Percentiles rank a stretch among this genome's conserved stretches.
Evolutionary conservation across 2,113 vertebrate genomes (phyloP).

Genomic region (Hyperopisus bebe): DNA sequence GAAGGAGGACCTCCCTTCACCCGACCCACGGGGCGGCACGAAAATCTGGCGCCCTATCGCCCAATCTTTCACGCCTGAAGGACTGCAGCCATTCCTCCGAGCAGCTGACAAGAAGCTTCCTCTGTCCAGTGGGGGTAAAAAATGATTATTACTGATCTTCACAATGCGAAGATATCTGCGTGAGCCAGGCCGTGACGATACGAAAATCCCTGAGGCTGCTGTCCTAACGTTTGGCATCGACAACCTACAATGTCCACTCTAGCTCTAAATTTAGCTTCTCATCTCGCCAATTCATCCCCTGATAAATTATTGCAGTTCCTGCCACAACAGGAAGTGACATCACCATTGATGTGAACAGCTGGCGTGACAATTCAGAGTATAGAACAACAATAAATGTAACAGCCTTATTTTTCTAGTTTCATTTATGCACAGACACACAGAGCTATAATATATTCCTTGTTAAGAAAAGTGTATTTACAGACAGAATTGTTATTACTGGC

Average conservation of each 20-base stretch:
- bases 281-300: not conserved
- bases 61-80: not conserved
- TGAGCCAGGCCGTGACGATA: not conserved
- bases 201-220: not conserved
- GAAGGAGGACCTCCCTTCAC: not conserved
- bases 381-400: not conserved
- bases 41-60: not conserved
- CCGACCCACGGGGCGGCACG: not conserved
- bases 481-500: not conserved
- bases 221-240: not conserved
- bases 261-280: not conserved
- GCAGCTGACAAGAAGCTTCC: not conserved
- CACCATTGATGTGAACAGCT: not conserved
- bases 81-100: not conserved
- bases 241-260: not conserved
- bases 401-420: not conserved
- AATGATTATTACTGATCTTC: not conserved
- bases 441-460: not conserved
- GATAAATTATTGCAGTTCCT: not conserved
- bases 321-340: not conserved
- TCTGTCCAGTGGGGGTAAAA: not conserved
- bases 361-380: not conserved
- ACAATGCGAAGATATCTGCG: not conserved
- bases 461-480: not conserved
- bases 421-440: not conserved